A percentile compares a stretch with the other conserved stretches of the same genome.
Evolutionary conservation across 92 coral and sea anemone genomes (phyloP).

Genomic region (Umimayanthus kanabou): DNA sequence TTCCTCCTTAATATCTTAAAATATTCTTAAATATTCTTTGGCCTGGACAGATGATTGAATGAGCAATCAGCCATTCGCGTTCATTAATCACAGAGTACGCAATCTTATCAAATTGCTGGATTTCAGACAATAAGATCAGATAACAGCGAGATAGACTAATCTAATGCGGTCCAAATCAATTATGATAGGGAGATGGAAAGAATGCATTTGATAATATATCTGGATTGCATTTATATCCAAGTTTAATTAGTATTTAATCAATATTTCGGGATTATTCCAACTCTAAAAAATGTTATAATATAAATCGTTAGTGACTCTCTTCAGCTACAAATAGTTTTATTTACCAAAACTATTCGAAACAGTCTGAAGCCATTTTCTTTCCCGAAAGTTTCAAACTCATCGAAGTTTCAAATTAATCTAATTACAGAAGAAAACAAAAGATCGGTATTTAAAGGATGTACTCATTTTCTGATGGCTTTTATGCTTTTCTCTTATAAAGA

Average conservation of each 20-base stretch:
- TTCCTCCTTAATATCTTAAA: too few relatives aligned
- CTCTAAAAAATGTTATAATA: not conserved
- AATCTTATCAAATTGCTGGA: too few relatives aligned
- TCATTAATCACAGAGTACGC: not conserved
- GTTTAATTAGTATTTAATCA: not conserved
- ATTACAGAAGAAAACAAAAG: slow-evolving; percentile 10
- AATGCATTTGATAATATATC: not conserved
- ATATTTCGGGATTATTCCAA: not conserved
- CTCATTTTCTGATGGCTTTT: slow-evolving; percentile 13
- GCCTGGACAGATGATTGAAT: not conserved
- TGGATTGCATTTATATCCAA: not conserved
- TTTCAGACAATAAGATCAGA: not conserved
- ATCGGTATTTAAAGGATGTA: not conserved
- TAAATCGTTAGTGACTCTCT: not conserved
- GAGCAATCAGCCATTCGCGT: not conserved
- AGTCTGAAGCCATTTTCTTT: not conserved
- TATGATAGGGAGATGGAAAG: not conserved
- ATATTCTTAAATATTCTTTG: too few relatives aligned
- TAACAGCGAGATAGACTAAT: not conserved
- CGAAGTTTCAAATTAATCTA: not conserved
- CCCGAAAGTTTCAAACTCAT: not conserved
- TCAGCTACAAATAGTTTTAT: not conserved
- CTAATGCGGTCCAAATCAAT: slow-evolving; percentile 2
- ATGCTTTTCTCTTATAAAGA: not conserved
- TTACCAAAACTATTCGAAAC: not conserved